phyloP scores from a whole-genome alignment of 2,797 vertebrate genomes.

The Pelochelys cantorii region DNA sequence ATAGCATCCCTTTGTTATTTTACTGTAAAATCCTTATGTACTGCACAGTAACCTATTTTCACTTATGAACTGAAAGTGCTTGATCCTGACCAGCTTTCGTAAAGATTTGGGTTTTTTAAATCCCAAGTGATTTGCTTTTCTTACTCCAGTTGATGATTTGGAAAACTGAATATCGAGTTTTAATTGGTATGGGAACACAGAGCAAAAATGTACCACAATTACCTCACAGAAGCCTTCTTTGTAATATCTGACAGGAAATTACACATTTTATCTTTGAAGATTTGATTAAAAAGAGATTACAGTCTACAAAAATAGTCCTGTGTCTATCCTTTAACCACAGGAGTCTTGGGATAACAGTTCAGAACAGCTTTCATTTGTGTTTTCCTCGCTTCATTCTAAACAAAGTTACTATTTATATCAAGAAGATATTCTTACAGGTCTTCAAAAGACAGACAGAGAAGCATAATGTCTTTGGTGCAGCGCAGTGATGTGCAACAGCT shows the following conservation, averaged over 20 bases:
- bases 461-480: neutral
- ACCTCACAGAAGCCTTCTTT: slow-evolving; percentile 24
- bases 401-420: slow-evolving; percentile 30
- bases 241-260: slow-evolving; percentile 35
- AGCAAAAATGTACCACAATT: neutral
- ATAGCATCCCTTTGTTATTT: neutral
- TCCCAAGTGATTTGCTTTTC: slow-evolving; percentile 20
- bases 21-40: neutral
- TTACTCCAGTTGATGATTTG: neutral
- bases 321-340: neutral
- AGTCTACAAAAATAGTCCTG: slow-evolving; percentile 9
- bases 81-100: neutral
- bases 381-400: slow-evolving; percentile 8
- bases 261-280: slow-evolving; percentile 5
- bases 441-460: neutral
- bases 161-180: slow-evolving; percentile 19
- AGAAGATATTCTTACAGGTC: slow-evolving; percentile 23
- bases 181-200: neutral
- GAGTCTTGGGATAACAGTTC: neutral
- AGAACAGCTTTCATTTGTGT: neutral
- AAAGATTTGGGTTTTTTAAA: neutral
- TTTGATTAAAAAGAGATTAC: neutral
- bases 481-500: neutral
- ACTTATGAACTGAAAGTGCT: neutral
- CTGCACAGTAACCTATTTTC: slow-evolving; percentile 39